Conservation (phyloP, 2,888 invertebrate genomes). For the Calameuta pallipes region DNA sequence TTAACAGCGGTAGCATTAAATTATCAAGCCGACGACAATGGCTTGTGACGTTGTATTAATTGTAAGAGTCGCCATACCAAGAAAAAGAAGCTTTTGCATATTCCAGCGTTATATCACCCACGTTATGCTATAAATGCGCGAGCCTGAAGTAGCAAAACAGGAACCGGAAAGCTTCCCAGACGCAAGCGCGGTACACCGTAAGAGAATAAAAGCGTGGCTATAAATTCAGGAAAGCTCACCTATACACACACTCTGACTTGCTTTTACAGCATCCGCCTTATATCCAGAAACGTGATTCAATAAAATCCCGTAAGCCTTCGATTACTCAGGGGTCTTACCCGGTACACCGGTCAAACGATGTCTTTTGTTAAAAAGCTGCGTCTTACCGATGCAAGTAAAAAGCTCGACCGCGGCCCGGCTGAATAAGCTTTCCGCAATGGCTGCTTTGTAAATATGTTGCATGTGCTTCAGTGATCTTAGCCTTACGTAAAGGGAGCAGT, state of each 20-base stretch:
- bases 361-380: background rate
- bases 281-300: constrained; percentile 18
- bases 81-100: constrained; percentile 47
- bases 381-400: background rate
- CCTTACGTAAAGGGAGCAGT: background rate
- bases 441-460: background rate
- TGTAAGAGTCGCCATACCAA: constrained; percentile 36
- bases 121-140: constrained; percentile 41
- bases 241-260: constrained; percentile 20
- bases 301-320: constrained; percentile 21
- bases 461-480: background rate
- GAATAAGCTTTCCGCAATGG: background rate
- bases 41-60: constrained; percentile 35
- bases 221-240: constrained; percentile 34
- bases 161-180: constrained; percentile 40
- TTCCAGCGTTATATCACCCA: constrained; percentile 44
- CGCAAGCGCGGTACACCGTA: constrained; percentile 23
- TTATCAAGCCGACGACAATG: background rate
- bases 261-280: background rate
- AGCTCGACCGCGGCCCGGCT: background rate
- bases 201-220: constrained; percentile 38
- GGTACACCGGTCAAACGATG: constrained; percentile 16
- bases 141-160: constrained; percentile 38
- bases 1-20: background rate
- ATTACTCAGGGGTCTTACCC: constrained; percentile 18